Percentiles rank a stretch among this genome's conserved stretches.
phyloP scores from a whole-genome alignment of 1,140 invertebrate species.

The Atopsyche davidsoni region DNA sequence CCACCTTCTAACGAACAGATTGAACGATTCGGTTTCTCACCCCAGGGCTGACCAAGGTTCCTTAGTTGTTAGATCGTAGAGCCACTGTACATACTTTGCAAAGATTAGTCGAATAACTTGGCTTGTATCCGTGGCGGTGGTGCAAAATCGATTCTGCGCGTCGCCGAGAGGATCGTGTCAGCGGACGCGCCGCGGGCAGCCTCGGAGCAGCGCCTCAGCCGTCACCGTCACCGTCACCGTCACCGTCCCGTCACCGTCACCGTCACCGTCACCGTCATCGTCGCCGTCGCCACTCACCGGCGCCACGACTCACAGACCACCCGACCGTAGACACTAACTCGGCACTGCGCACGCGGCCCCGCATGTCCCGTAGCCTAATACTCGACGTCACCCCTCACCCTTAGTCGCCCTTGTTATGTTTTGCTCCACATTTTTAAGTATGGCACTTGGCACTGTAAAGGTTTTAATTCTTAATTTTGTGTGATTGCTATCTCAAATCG shows the following conservation, averaged over 20 bases:
- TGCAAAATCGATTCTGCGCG: slow-evolving; percentile 31
- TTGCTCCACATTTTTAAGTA: slow-evolving; percentile 27
- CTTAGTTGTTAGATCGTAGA: slow-evolving; percentile 25
- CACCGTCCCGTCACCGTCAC: slow-evolving; percentile 3
- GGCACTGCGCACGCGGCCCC: neutral
- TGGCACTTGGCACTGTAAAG: slow-evolving; percentile 28
- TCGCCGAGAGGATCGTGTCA: slow-evolving; percentile 14
- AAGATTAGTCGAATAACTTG: slow-evolving; percentile 27
- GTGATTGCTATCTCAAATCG: slow-evolving; percentile 24
- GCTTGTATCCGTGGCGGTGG: slow-evolving; percentile 29
- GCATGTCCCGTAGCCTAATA: slow-evolving; percentile 6
- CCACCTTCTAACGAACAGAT: slow-evolving; percentile 4
- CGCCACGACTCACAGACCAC: slow-evolving; percentile 9
- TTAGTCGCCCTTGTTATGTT: slow-evolving; percentile 23
- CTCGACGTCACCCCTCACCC: neutral
- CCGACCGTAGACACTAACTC: slow-evolving; percentile 3
- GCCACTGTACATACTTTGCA: slow-evolving; percentile 29
- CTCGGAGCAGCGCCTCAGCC: slow-evolving; percentile 10
- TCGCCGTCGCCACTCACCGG: slow-evolving; percentile 1
- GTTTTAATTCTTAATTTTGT: slow-evolving; percentile 26
- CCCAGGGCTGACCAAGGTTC: slow-evolving; percentile 29
- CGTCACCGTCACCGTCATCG: neutral
- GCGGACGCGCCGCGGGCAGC: neutral
- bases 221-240: slow-evolving; percentile 12
- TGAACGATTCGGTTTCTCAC: slow-evolving; percentile 4